phyloP scores from a whole-genome alignment of 2,113 vertebrate genomes.

The Pteronura brasiliensis region DNA sequence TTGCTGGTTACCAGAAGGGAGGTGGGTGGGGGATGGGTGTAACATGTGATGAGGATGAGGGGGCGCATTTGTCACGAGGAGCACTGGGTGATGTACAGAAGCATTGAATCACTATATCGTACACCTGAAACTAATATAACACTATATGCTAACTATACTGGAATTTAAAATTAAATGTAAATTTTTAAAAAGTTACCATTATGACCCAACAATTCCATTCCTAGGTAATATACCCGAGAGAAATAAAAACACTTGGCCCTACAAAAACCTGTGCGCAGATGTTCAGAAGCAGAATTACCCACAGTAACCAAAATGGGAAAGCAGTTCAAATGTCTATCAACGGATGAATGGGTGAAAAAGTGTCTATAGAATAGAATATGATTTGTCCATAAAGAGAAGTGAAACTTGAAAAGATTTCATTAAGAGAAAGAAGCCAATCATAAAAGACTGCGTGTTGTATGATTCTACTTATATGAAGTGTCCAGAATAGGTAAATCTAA shows the following conservation, averaged over 20 bases:
- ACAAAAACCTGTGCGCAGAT: not conserved
- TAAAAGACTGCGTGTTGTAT: not conserved
- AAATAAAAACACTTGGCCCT: not conserved
- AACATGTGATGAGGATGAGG: not conserved
- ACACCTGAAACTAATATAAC: not conserved
- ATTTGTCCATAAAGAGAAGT: not conserved
- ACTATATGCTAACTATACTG: not conserved
- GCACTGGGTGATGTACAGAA: not conserved
- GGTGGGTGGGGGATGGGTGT: not conserved
- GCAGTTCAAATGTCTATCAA: not conserved
- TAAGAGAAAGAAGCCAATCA: not conserved
- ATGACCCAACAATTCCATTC: not conserved
- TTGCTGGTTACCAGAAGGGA: not conserved
- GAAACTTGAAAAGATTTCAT: not conserved
- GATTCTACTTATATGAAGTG: not conserved
- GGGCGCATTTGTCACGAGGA: not conserved
- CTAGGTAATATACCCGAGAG: not conserved
- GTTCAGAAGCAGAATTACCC: not conserved
- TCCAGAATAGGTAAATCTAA: not conserved
- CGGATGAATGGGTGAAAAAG: not conserved
- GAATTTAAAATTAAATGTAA: not conserved
- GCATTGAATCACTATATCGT: not conserved
- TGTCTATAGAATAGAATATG: not conserved
- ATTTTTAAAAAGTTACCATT: not conserved
- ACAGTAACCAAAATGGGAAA: not conserved